phyloP scores from a whole-genome alignment of 2,888 invertebrate genomes.

The Anagyrus pseudococci region DNA sequence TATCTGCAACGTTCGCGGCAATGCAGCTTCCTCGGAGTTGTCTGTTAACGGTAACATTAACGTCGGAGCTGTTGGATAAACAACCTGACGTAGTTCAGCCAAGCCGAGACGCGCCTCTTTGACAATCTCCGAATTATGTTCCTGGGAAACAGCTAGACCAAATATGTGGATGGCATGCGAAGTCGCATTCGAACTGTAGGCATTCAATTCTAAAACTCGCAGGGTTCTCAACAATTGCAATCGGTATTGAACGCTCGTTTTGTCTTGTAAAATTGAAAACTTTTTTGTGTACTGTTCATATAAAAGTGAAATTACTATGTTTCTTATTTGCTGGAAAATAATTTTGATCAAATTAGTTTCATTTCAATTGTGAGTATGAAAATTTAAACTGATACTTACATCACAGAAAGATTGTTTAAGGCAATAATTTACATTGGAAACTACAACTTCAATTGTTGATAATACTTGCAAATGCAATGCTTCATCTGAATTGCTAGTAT shows the following conservation, averaged over 20 bases:
- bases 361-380: not conserved
- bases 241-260: constrained; percentile 44
- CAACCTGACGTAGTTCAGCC: constrained; percentile 51
- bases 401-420: constrained; percentile 49
- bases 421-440: constrained; percentile 44
- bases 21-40: too few species aligned
- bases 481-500: constrained; percentile 38
- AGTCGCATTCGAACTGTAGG: constrained; percentile 50
- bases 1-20: too few species aligned
- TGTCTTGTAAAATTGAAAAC: constrained; percentile 44
- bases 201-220: constrained; percentile 48
- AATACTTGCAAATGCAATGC: constrained; percentile 49
- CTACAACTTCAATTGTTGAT: constrained; percentile 48
- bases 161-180: constrained; percentile 53
- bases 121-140: constrained; percentile 44
- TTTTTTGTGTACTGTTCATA: constrained; percentile 49
- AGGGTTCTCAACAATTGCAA: constrained; percentile 50
- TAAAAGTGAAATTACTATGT: constrained; percentile 45
- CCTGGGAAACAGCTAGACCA: constrained; percentile 47
- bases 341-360: not conserved
- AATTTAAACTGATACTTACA: constrained; percentile 41
- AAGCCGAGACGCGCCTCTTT: constrained; percentile 49
- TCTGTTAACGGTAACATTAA: not conserved
- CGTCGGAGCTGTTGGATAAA: constrained; percentile 51
- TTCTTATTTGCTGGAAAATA: constrained; percentile 48